Percentiles rank a stretch among this genome's conserved stretches.
Conservation (phyloP, 2,797 vertebrate species). For the Apogon talboti region DNA sequence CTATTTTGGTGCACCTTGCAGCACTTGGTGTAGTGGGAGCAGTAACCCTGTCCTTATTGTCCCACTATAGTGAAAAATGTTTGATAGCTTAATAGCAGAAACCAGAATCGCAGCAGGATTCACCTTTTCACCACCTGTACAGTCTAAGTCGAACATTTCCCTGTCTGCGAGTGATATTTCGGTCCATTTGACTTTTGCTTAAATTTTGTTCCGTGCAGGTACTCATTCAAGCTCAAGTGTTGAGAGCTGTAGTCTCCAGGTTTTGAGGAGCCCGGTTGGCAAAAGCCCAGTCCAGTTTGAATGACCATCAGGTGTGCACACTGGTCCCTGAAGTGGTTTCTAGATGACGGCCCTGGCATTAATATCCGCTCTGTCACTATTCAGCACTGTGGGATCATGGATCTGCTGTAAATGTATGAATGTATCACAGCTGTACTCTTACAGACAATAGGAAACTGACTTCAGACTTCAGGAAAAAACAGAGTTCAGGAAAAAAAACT, state of each 20-base stretch:
- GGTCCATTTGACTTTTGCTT: slow-evolving; percentile 8
- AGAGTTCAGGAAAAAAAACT: no score
- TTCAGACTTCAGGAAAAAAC: slow-evolving; percentile 21
- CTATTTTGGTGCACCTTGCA: no score
- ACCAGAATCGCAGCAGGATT: slow-evolving; percentile 19
- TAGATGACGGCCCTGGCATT: slow-evolving; percentile 26
- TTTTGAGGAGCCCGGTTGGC: slow-evolving; percentile 19
- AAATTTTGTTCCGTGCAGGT: slow-evolving; percentile 15
- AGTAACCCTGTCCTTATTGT: no score
- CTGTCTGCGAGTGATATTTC: neutral
- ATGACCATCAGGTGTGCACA: slow-evolving; percentile 45
- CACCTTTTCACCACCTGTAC: slow-evolving; percentile 12
- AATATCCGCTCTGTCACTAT: slow-evolving; percentile 27
- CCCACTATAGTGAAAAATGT: no score
- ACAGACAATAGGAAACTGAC: slow-evolving; percentile 3
- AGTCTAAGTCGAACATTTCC: neutral
- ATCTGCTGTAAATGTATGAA: no score
- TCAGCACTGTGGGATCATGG: no score
- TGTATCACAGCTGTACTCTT: no score
- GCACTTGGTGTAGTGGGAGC: no score
- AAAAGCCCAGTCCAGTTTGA: no score
- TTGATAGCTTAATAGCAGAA: neutral
- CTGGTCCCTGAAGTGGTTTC: slow-evolving; percentile 34
- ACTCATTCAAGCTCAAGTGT: slow-evolving; percentile 22
- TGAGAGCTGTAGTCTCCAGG: slow-evolving; percentile 10